phyloP scores from a whole-genome alignment of 2,797 vertebrate species.

The Pampus argenteus region DNA sequence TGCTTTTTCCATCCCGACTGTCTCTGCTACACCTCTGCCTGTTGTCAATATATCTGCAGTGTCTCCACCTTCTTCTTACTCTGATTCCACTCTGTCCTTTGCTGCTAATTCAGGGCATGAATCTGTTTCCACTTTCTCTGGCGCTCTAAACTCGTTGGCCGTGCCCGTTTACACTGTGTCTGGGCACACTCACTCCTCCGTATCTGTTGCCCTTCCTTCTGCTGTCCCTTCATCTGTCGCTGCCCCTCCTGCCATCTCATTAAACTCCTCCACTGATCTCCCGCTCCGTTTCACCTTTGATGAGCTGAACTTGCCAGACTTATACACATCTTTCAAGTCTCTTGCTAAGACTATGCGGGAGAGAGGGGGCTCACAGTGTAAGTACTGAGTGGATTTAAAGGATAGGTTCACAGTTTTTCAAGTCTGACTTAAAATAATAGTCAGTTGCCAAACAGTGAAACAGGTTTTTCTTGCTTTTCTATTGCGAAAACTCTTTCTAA shows the following conservation, averaged over 20 bases:
- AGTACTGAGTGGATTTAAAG: constrained; percentile 48
- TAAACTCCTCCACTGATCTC: constrained; percentile 69
- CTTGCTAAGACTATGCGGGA: constrained; percentile 95
- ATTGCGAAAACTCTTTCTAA: too few relatives aligned
- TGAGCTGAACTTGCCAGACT: constrained; percentile 93
- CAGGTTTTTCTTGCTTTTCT: too few relatives aligned
- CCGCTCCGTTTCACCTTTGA: constrained; percentile 91
- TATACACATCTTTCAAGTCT: constrained; percentile 96
- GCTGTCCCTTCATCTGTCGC: constrained; percentile 9
- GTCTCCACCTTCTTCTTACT: constrained; percentile 44
- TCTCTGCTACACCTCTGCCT: constrained; percentile 33
- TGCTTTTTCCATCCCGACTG: constrained; percentile 32
- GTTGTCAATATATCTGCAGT: constrained; percentile 26
- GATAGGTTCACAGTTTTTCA: background rate
- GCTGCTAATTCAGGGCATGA: constrained; percentile 34
- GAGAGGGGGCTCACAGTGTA: constrained; percentile 88
- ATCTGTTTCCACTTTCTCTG: constrained; percentile 49
- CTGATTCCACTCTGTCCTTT: constrained; percentile 46
- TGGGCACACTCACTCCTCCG: constrained; percentile 28
- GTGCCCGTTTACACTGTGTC: constrained; percentile 34
- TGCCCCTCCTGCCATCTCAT: constrained; percentile 21
- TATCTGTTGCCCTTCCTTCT: background rate
- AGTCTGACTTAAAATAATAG: background rate
- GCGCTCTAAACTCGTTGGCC: constrained; percentile 5
- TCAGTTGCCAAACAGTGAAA: too few relatives aligned